Percentiles rank a stretch among this genome's conserved stretches.
phyloP scores from a whole-genome alignment of 37 sponge, comb jelly and placozoan species.

The Crambe crambe region DNA sequence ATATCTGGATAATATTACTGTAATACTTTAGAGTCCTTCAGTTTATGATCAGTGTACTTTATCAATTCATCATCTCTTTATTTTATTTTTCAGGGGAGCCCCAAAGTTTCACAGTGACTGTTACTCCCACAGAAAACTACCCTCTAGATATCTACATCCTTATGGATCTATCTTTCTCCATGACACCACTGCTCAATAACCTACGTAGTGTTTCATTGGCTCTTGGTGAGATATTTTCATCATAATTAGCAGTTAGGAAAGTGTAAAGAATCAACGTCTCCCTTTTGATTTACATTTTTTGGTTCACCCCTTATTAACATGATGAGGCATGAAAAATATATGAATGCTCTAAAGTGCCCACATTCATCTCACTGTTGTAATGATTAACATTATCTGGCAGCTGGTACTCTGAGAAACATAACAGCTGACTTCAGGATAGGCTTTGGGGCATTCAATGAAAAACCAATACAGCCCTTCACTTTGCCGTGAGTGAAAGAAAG shows the following conservation, averaged over 20 bases:
- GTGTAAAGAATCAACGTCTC: no score
- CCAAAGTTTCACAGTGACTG: constrained; percentile 45
- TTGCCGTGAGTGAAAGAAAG: neutral
- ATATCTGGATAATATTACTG: no score
- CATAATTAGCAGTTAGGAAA: no score
- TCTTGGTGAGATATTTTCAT: neutral
- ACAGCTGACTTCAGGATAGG: constrained; percentile 45
- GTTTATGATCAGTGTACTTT: no score
- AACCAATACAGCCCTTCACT: constrained; percentile 33
- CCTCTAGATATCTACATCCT: constrained; percentile 87
- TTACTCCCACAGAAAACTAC: constrained; percentile 65
- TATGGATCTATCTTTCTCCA: constrained; percentile 79
- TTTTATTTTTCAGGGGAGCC: no score
- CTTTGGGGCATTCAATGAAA: constrained; percentile 75
- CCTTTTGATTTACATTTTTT: no score
- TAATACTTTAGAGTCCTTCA: no score
- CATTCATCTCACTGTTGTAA: no score
- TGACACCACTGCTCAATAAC: constrained; percentile 15
- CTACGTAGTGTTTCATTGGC: neutral
- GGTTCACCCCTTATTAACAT: no score
- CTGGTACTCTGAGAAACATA: constrained; percentile 19
- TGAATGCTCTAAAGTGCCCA: no score
- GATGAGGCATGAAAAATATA: no score
- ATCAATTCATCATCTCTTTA: no score
- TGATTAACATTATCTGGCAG: constrained; percentile 18